Evolutionary conservation across 1,140 invertebrate species (phyloP), one percentile per base, ranked within the genome.

Genomic region (Tetramorium simillimum): DNA sequence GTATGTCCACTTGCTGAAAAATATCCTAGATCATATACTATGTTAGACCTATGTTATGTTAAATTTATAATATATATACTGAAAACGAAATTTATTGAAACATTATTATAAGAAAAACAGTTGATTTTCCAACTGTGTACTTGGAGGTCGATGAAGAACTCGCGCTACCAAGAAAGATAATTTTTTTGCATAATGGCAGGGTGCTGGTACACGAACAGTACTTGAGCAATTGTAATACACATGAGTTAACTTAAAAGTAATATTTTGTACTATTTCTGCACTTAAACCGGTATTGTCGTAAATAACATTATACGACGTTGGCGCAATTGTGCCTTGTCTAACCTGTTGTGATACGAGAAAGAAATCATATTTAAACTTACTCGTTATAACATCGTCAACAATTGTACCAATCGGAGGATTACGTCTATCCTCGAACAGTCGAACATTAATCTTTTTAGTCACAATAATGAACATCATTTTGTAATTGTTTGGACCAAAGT

Each of bases 391-490:
- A 86, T 98, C 97, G 92, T 99, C 99, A 0, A 98, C 97, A 10
- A 99, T 95, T 0, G 98, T 98, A 21, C 99, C 98, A 0, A 98
- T 97, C 1, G 95, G 95, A 0, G 98, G 98, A 94, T 99, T 99
- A 0, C 91, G 91, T 2, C 93, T 76, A 4, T 96, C 82, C 18
- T 49, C 46, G 89, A 98, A 98, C 12, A 97, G 94, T 1, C 97
- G 94, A 0, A 97, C 97, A 82, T 97, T 97, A 4, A 97, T 97
- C 0, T 97, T 94, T 88, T 98, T 98, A 0, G 96, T 96, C 0
- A 98, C 97, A 1, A 98, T 95, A 6, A 98, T 96, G 78, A 98
- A 98, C 0, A 96, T 96, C 87, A 99, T 92, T 91, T 96, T 96
- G 1, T 95, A 80, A 12, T 85, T n/a, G n/a, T n/a, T 51, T 0